Evolutionary conservation across 2,113 vertebrate genomes (phyloP), one percentile per base, ranked within the genome.

Genomic region (Gobio gobio): DNA sequence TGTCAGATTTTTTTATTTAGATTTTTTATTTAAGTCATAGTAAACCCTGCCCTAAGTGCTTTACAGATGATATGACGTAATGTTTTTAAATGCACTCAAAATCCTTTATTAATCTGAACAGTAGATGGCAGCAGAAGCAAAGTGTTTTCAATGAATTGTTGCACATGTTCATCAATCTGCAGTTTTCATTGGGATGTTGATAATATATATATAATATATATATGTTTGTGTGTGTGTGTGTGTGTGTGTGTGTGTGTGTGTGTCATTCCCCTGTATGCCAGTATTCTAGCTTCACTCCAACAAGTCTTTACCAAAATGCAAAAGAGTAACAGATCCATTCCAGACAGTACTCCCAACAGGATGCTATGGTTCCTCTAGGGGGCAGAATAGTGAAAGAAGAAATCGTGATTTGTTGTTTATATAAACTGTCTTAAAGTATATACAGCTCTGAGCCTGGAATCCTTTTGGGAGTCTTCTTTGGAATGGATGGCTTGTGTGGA

Each of bases 101-200:
- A 22, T 56, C 10, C 16, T 18, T 78, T 5, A 0, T 36, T 20
- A 56, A 59, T 78, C 1, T 14, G 0, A 70, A 45, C 88, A 87
- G 78, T 84, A 89, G 89, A 84, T 89, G 90, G 85, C 86, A 88
- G 85, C 81, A 90, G 78, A 88, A 26, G 33, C 64, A 86, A 78
- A 78, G 10, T 26, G 13, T 45, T 61, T 7, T 72, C 24, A 20
- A 4, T 24, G 14, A 47, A 64, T 16, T 16, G 10, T 18, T 49
- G 18, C n/a, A n/a, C 10, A 63, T 49, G 4, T 47, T 20, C 1
- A 26, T 8, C 49, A 51, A 5, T 51, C 10, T 82, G 5, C 26
- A 40, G 3, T 68, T 45, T 51, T 26, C 45, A 51, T 10, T 26
- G 5, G 16, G 64, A 20, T 36, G 3, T 40, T 68, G 7, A 33